Evolutionary conservation across 2,888 invertebrate species (phyloP), one percentile per base, ranked within the genome.

Genomic region (Bellardia pandia): DNA sequence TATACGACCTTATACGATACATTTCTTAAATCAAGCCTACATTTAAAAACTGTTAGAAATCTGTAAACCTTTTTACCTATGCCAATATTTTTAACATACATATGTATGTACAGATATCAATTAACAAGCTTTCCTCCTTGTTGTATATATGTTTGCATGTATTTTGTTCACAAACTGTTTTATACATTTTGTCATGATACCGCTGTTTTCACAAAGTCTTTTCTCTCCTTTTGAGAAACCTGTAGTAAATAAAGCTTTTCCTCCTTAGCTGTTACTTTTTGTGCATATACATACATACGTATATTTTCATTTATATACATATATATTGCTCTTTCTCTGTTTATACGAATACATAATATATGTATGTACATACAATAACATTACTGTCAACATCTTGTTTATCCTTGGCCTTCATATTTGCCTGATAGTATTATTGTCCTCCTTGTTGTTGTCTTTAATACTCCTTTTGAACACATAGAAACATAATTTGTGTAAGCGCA

Each of bases 321-420:
- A 33, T 3, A 0, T 56, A 56, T 23, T 58, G 30, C 45, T 56
- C 42, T 13, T 30, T 23, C 14, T 7, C 16, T 58, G 1, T 40
- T 13, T n/a, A 3, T 23, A 23, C 23, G 14, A 51, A 45, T 45
- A 45, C 23, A 23, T 23, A 23, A 0, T 1, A 23, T 23, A n/a
- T 11, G 14, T 51, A 51, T 14, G 51, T 11, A 45, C 16, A 6
- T 56, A 0, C 40, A 16, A 16, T 58, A n/a, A 3, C 8, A 40
- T 45, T 48, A 68, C 42, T 74, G 6, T 13, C 74, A 37, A 72
- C 14, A 30, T 58, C 33, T 60, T 60, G 11, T 45, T 30, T 75
- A 75, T 40, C 82, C 82, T 82, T 82, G 82, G 82, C 82, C 74
- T 82, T 82, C 82, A 69, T 40, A 33, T 45, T n/a, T 23, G 33